phyloP scores from a whole-genome alignment of 2,113 vertebrate genomes.

The Protomyctophum bolini region DNA sequence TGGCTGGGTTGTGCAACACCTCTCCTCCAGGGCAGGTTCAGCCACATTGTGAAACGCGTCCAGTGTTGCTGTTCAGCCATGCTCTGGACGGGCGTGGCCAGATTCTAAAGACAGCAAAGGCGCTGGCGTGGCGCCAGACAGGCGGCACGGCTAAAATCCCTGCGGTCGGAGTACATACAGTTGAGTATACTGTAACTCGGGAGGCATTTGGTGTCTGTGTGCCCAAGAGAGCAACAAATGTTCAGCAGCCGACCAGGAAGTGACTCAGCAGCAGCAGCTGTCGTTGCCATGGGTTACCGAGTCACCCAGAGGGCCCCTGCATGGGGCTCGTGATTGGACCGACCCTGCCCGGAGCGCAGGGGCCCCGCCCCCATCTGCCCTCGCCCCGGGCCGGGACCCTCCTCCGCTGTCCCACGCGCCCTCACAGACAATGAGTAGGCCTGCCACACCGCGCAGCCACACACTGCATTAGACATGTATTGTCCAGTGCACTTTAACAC shows the following conservation, averaged over 20 bases:
- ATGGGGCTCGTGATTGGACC: constrained; percentile 36
- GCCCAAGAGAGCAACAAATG: constrained; percentile 4
- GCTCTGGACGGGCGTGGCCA: too few relatives aligned
- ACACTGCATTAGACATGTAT: background rate
- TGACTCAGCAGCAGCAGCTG: constrained; percentile 75
- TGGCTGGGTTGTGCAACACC: too few relatives aligned
- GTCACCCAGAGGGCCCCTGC: constrained; percentile 20
- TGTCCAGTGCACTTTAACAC: background rate
- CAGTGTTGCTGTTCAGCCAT: too few relatives aligned
- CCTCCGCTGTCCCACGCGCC: background rate
- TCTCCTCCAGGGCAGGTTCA: too few relatives aligned
- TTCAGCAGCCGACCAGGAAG: constrained; percentile 29
- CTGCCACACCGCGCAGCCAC: background rate
- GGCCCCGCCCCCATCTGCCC: constrained; percentile 47
- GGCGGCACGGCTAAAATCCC: too few relatives aligned
- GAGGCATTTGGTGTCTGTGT: background rate
- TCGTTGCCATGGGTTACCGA: constrained; percentile 68
- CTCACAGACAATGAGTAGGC: too few relatives aligned
- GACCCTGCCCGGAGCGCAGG: background rate
- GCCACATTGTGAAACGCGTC: too few relatives aligned
- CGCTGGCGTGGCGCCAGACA: too few relatives aligned
- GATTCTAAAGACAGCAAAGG: too few relatives aligned
- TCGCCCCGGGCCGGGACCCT: constrained; percentile 29
- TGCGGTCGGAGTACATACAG: too few relatives aligned
- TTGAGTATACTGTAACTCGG: background rate